Base-by-base conservation (phyloP, 2,797 vertebrate genomes). In the Alcedo atthis region DNA sequence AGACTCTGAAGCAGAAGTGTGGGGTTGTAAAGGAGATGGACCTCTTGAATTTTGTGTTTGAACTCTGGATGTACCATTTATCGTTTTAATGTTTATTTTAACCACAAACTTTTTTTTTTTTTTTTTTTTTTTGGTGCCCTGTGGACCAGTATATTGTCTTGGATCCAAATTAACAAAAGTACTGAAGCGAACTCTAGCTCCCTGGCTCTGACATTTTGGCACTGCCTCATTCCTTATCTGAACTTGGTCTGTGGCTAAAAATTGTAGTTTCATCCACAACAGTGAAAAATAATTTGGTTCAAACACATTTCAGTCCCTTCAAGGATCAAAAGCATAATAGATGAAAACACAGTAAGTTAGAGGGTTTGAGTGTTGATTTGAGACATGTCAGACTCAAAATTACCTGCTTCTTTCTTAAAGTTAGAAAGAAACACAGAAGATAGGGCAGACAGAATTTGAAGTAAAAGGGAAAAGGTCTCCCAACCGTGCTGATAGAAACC, bases 251-350 rank as follows among this genome's bases (percentile, higher is more conserved):
- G 3, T 33, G 33, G 42, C 20, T 76, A 75, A 89, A 93, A 93
- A 71, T 19, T 68, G 35, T 82, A 48, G 33, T 45, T 49, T 68
- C 75, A 71, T 66, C 91, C 54, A 79, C 54, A 82, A 8, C 0
- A 1, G 20, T 80, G 57, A 82, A 87, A 95, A 94, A 90, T 62
- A 81, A 80, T 80, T 78, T 85, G 9, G 20, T 95, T 94, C 81
- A 89, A 88, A 88, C 30, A 80, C 37, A 84, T 78, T 92, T 92
- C 3, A 6, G 33, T 75, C 40, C 40, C 28, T 91, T 94, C 64
- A 32, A 80, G 57, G 61, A 86, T 95, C 76, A 95, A 94, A 93
- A 90, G 66, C 1, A 0, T 61, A 59, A 83, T 6, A 85, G 89
- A 91, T 87, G 55, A 89, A 93, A 94, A 83, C 48, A 81, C n/a